Evolutionary conservation across 2,797 vertebrate species (phyloP).

Genomic region (Sebastes diaconus): DNA sequence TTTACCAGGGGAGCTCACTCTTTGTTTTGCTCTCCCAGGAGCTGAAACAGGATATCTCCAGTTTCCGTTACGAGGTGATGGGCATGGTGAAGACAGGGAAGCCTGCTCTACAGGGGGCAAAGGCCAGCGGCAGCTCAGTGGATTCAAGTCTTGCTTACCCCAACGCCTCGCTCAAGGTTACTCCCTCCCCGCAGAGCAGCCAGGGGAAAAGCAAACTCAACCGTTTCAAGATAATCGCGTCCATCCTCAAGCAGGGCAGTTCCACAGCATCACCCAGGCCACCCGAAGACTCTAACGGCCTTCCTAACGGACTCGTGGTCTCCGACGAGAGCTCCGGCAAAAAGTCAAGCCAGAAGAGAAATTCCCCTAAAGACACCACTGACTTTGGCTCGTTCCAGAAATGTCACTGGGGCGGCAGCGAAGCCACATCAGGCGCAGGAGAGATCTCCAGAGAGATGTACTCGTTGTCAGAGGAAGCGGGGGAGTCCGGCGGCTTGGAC

Average conservation of each 20-base stretch:
- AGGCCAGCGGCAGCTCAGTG: constrained; percentile 63
- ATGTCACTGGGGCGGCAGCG: constrained; percentile 76
- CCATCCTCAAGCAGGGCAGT: constrained; percentile 87
- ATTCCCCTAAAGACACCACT: constrained; percentile 85
- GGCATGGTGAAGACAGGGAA: constrained; percentile 93
- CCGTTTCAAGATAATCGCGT: constrained; percentile 88
- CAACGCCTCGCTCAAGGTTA: constrained; percentile 81
- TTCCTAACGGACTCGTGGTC: constrained; percentile 86
- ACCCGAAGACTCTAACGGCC: constrained; percentile 80
- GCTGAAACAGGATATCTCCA: constrained; percentile 98
- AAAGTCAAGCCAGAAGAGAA: constrained; percentile 78
- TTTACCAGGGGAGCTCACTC: background rate
- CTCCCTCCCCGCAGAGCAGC: constrained; percentile 73
- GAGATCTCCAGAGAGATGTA: constrained; percentile 86
- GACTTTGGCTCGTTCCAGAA: constrained; percentile 88
- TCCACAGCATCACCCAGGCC: constrained; percentile 74
- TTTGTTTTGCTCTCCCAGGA: constrained; percentile 81
- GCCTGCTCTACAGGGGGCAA: constrained; percentile 76
- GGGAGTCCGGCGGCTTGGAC: constrained; percentile 76
- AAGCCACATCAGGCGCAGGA: constrained; percentile 2
- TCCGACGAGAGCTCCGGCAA: constrained; percentile 46
- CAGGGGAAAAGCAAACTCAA: constrained; percentile 87
- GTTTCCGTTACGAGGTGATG: constrained; percentile 97
- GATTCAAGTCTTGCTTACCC: constrained; percentile 81
- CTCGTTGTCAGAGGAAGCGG: constrained; percentile 90